phyloP scores from a whole-genome alignment of 2,888 invertebrate genomes.

The Podotricha telesiphe region DNA sequence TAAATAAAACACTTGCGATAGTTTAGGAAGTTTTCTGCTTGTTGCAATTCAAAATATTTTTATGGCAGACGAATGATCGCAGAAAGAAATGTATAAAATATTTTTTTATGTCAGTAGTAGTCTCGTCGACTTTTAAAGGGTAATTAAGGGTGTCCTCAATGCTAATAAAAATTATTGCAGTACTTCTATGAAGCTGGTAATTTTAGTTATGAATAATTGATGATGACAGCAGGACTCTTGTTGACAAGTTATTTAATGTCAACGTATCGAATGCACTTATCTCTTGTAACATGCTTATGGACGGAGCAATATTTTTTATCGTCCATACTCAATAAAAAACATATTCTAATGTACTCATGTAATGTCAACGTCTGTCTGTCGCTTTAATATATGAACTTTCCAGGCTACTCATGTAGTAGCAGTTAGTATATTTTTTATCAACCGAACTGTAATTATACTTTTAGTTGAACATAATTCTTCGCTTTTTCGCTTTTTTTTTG shows the following conservation, averaged over 20 bases:
- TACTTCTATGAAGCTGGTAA: constrained; percentile 10
- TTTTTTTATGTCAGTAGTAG: neutral
- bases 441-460: neutral
- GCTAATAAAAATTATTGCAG: constrained; percentile 2
- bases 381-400: neutral
- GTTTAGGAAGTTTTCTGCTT: neutral
- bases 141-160: neutral
- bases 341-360: constrained; percentile 10
- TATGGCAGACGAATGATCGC: neutral
- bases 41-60: neutral
- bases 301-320: constrained; percentile 14
- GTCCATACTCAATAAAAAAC: constrained; percentile 2
- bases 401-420: neutral
- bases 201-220: constrained; percentile 27
- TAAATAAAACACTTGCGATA: neutral
- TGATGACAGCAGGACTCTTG: constrained; percentile 24
- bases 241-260: constrained; percentile 19
- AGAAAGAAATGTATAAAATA: neutral
- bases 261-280: constrained; percentile 16
- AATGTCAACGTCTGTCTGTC: constrained; percentile 4
- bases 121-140: neutral
- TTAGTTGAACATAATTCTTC: neutral
- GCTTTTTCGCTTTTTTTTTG: no score
- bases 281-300: constrained; percentile 16
- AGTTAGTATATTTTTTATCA: neutral